Percentiles rank a stretch among this genome's conserved stretches.
Conservation (phyloP, 2,113 vertebrate species). For the Platysternon megacephalum region DNA sequence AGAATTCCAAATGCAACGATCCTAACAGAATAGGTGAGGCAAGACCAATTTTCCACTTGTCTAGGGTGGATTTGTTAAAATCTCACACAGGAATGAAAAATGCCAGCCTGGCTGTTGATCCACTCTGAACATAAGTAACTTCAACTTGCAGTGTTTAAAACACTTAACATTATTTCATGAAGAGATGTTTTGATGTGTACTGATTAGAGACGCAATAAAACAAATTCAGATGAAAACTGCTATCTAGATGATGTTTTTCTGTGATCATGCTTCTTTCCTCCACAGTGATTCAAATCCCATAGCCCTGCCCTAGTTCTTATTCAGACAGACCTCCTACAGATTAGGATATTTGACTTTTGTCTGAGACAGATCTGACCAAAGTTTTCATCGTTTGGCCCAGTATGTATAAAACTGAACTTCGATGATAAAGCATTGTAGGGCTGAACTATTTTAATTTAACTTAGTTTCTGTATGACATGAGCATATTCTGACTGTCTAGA, state of each 20-base stretch:
- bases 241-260: not conserved
- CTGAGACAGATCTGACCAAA: not conserved
- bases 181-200: not conserved
- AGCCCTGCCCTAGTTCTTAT: not conserved
- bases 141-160: not conserved
- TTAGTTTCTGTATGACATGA: constrained; percentile 58
- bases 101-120: constrained; percentile 51
- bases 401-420: not conserved
- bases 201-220: not conserved
- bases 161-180: not conserved
- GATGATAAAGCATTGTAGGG: not conserved
- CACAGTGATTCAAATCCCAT: not conserved
- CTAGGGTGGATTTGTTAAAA: constrained; percentile 39
- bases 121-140: not conserved
- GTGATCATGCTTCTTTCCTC: not conserved
- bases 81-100: constrained; percentile 61
- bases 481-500: not conserved
- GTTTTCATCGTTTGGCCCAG: not conserved
- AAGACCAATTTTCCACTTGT: constrained; percentile 51
- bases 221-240: not conserved
- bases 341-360: not conserved
- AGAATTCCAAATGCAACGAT: constrained; percentile 60
- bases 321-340: not conserved
- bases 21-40: constrained; percentile 7
- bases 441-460: constrained; percentile 54